Conservation (phyloP, 2,113 vertebrate species). For the Ciconia stormi region DNA sequence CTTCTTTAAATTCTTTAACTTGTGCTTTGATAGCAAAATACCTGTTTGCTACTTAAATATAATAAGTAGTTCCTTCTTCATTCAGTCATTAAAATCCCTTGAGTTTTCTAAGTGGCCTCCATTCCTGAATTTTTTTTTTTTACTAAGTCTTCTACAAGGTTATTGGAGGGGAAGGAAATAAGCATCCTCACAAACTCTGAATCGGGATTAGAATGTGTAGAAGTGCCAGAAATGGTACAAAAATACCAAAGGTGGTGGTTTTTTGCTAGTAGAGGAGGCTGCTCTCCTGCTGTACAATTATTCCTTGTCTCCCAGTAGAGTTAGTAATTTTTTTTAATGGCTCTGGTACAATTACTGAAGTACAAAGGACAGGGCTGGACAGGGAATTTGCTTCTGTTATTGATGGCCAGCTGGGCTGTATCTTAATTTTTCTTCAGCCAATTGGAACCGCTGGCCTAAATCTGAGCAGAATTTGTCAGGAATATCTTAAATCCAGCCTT, state of each 20-base stretch:
- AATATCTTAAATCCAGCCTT: background rate
- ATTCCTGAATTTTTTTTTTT: constrained; percentile 28
- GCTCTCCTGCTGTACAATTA: background rate
- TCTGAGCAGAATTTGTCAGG: background rate
- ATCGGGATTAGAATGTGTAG: background rate
- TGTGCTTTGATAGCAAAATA: constrained; percentile 30
- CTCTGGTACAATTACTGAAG: background rate
- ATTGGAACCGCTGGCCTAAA: background rate
- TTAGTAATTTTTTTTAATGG: background rate
- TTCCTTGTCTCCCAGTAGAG: background rate
- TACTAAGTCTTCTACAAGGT: background rate
- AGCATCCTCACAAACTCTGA: background rate
- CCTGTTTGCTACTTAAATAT: constrained; percentile 40
- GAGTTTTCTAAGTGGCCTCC: constrained; percentile 60
- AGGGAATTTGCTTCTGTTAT: background rate
- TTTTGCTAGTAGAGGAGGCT: background rate
- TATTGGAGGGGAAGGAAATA: background rate
- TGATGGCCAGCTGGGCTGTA: rapidly evolving
- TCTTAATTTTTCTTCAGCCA: background rate
- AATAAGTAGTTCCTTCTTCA: constrained; percentile 29
- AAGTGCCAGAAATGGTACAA: background rate
- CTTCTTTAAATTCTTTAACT: constrained; percentile 28
- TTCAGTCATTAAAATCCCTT: constrained; percentile 53
- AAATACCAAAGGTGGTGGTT: background rate
- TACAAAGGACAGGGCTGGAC: background rate